Base-by-base conservation (phyloP, 2,113 vertebrate genomes). In the Montifringilla adamsi region DNA sequence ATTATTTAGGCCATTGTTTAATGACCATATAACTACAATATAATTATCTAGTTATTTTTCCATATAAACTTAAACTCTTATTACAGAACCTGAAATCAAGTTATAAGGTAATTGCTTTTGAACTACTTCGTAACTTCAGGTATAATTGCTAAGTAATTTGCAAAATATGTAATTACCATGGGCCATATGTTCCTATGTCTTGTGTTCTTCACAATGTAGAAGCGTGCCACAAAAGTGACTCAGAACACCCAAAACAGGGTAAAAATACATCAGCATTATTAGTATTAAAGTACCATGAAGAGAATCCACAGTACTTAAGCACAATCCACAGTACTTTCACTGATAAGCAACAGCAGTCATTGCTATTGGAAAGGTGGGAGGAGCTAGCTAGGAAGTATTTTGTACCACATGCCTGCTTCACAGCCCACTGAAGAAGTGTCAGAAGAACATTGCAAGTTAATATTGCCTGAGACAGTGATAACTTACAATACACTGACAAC, bases 381-480 rank as follows among this genome's bases (percentile, higher is more conserved):
- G 90, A 93, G 79, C 66, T 52, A 94, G 15, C 8, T 59, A 86
- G 56, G 44, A 92, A 90, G 47, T 56, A 78, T 64, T 93, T 95
- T 86, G 88, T 93, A 64, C 83, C 92, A 72, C 95, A 95, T 96
- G 85, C 84, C 85, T 93, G 72, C 52, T 93, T 96, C 83, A 93
- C 79, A 95, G 90, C 10, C 64, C 88, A 94, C 79, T 84, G 86
- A 93, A 95, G 92, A 95, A 90, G 87, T 88, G 88, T 96, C 90
- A 94, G 85, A 95, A 93, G 94, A 96, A 90, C 82, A 72, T 8
- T 90, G 93, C 93, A 96, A 96, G 94, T 96, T 94, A 97, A 97
- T 96, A 95, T 91, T 92, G 92, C 76, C 76, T 93, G 69, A 96
- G 93, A 97, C 93, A 96, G 93, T 94, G 94, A 97, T 96, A 96